Conservation (phyloP, 2,797 vertebrate species). For the Hemibagrus guttatus region DNA sequence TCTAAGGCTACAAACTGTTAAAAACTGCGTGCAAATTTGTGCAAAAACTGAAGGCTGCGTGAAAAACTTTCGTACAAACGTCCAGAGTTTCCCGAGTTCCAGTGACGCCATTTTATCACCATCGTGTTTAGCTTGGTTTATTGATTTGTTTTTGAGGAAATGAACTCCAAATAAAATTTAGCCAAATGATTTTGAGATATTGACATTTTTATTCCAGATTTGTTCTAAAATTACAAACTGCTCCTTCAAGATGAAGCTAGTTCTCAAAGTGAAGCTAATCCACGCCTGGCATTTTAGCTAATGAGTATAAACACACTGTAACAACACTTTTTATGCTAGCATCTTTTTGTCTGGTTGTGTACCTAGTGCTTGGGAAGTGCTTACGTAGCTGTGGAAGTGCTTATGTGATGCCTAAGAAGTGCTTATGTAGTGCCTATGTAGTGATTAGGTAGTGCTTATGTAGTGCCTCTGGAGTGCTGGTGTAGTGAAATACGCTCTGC, state of each 20-base stretch:
- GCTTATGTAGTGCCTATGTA: constrained; percentile 3
- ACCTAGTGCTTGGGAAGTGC: constrained; percentile 7
- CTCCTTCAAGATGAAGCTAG: constrained; percentile 22
- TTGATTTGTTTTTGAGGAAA: too few relatives aligned
- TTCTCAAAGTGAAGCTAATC: neutral
- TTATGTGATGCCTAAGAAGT: neutral
- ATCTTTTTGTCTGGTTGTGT: neutral
- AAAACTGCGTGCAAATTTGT: neutral
- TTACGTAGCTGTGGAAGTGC: constrained; percentile 11
- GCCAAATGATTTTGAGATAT: neutral
- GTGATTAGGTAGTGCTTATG: constrained; percentile 13
- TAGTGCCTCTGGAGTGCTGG: constrained; percentile 12
- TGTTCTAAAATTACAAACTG: constrained; percentile 33
- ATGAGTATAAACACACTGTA: neutral
- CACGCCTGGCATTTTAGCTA: neutral
- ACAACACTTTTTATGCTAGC: neutral
- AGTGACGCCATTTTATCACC: neutral
- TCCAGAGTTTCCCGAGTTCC: neutral
- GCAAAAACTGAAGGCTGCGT: neutral
- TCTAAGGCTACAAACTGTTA: constrained; percentile 21
- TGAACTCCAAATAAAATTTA: neutral
- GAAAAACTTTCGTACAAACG: neutral
- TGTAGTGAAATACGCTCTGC: constrained; percentile 14
- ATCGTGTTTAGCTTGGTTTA: neutral
- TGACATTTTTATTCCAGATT: neutral